Conservation (phyloP, 2,797 vertebrate genomes). For the Poeciliopsis turneri region DNA sequence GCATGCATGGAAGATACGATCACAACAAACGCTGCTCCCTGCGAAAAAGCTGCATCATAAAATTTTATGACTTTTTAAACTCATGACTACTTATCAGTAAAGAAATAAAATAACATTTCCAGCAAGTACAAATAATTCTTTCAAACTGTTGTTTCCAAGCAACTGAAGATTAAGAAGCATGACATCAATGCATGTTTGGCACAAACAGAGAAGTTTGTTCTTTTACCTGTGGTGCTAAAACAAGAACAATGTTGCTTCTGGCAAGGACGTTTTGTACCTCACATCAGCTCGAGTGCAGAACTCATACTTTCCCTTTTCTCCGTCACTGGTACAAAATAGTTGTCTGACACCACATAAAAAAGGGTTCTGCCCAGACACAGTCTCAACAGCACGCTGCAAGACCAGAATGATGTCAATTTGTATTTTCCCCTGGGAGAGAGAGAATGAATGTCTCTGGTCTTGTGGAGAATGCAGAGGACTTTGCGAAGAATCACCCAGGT, state of each 20-base stretch:
- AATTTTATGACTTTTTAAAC: not conserved
- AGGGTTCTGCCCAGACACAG: not conserved
- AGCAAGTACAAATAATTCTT: not conserved
- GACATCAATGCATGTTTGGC: not conserved
- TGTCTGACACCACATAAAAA: not conserved
- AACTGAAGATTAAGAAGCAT: not conserved
- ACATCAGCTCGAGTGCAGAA: not conserved
- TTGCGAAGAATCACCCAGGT: not conserved
- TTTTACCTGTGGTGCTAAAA: not conserved
- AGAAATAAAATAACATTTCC: not conserved
- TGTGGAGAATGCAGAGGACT: not conserved
- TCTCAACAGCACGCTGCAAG: not conserved
- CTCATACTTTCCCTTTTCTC: not conserved
- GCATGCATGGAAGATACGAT: conserved; percentile 17
- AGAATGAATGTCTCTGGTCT: not conserved
- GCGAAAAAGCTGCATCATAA: not conserved
- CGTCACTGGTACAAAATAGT: not conserved
- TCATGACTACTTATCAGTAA: not conserved
- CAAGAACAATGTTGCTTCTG: not conserved
- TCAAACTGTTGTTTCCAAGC: not conserved
- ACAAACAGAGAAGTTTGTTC: not conserved
- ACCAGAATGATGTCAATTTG: not conserved
- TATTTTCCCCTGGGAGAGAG: not conserved
- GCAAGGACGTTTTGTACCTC: not conserved
- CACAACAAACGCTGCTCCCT: not conserved